Percentiles rank a stretch among this genome's conserved stretches.
Conservation (phyloP, 2,113 vertebrate genomes). For the Eulemur macaco region DNA sequence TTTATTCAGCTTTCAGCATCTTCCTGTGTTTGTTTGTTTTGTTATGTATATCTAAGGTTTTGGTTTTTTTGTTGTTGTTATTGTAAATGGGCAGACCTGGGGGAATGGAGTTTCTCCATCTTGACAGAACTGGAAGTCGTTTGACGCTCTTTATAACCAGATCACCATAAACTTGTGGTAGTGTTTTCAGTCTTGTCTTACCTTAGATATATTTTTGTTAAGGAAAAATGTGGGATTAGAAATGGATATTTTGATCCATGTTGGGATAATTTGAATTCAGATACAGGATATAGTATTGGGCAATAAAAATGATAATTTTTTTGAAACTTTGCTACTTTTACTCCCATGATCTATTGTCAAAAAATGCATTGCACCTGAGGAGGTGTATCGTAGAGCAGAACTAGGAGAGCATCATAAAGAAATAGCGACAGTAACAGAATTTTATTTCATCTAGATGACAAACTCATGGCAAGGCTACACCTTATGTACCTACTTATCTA, state of each 20-base stretch:
- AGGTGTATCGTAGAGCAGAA: not conserved
- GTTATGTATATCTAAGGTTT: not conserved
- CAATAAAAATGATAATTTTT: not conserved
- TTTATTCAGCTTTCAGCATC: not conserved
- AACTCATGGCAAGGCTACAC: not conserved
- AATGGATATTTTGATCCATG: not conserved
- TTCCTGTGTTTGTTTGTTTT: not conserved
- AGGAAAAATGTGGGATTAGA: not conserved
- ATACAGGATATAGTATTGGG: not conserved
- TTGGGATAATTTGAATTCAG: not conserved
- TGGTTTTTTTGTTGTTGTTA: not conserved
- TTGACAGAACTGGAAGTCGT: not conserved
- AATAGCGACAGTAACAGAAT: not conserved
- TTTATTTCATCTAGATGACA: slow-evolving; percentile 29
- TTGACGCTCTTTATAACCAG: not conserved
- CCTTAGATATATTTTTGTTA: slow-evolving; percentile 17
- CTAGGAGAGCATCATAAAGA: not conserved
- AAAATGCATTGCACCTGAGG: not conserved
- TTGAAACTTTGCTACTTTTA: not conserved
- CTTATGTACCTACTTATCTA: not conserved
- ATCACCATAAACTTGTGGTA: not conserved
- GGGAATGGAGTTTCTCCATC: not conserved
- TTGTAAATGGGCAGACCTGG: not conserved
- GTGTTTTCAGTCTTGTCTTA: not conserved
- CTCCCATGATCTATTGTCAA: not conserved